Conservation (phyloP, 2,888 invertebrate species). For the Acanthosepion esculentum region DNA sequence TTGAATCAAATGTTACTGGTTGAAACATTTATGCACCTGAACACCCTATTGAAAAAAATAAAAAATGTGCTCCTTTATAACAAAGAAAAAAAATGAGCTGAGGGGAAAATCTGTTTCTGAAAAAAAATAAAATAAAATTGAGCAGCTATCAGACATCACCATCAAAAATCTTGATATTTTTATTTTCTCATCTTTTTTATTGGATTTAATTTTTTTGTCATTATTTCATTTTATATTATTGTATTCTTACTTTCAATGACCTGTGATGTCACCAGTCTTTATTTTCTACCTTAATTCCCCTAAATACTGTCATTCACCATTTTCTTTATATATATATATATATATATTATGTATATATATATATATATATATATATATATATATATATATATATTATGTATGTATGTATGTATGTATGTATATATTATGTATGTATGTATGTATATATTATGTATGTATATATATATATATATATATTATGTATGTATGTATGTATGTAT, state of each 20-base stretch:
- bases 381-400: no score
- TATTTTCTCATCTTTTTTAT: background rate
- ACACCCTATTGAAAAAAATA: background rate
- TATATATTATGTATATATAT: no score
- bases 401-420: no score
- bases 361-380: no score
- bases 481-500: no score
- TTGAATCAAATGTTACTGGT: background rate
- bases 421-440: no score
- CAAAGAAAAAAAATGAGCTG: background rate
- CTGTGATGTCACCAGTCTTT: conserved; percentile 33
- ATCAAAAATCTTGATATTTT: background rate
- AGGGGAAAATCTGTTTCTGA: background rate
- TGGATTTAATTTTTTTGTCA: background rate
- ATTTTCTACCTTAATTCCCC: background rate
- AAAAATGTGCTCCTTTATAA: background rate
- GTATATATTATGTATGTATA: no score
- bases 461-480: no score
- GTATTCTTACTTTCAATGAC: background rate
- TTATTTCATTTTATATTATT: background rate
- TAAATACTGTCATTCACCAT: background rate
- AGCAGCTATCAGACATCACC: background rate
- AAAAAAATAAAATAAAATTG: background rate
- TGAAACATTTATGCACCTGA: background rate
- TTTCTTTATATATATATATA: background rate